Base-by-base conservation (phyloP, 2,113 vertebrate species). In the Microcebus lehilahytsara region DNA sequence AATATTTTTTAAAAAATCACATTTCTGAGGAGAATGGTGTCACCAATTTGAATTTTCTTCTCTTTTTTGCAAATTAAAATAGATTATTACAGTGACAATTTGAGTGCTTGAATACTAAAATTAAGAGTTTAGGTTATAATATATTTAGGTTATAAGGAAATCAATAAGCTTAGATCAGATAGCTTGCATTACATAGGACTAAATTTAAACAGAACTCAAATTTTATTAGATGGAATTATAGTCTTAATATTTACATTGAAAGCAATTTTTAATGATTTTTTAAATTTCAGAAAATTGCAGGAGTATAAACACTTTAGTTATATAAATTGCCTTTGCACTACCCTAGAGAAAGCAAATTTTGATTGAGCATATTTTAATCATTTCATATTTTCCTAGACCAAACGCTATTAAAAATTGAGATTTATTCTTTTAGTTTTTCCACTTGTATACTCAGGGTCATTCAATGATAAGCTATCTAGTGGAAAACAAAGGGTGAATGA, bases 1-100 rank as follows among this genome's bases (percentile, higher is more conserved):
- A 94, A 62, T 90, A 87, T 86, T 87, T 94, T 69, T 7, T 56
- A 74, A 78, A 85, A 93, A 93, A 94, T 46, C 30, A 67, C 16
- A 40, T 86, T 96, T 95, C 22, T 93, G 40, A 90, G 53, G 79
- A 84, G 12, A 95, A 34, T 53, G 2, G 27, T 93, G 32, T 74
- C 30, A 89, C 16, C 8, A 83, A 23, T 14, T 71, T 5, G 51
- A 88, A 56, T 42, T 93, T 51, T 83, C 6, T 89, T 95, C 34
- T 89, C 4, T 66, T 20, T 89, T 91, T 85, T 81, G 20, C 12
- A 89, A 81, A 75, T 14, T n/a, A 84, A 86, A 93, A 64, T 83
- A 10, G 9, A 14, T 62, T 93, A 60, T 51, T 85, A 27, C 12
- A 46, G 7, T 64, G 34, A 64, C 12, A 91, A 80, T 46, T 32